phyloP scores from a whole-genome alignment of 1,140 invertebrate species.

The Cherax quadricarinatus region DNA sequence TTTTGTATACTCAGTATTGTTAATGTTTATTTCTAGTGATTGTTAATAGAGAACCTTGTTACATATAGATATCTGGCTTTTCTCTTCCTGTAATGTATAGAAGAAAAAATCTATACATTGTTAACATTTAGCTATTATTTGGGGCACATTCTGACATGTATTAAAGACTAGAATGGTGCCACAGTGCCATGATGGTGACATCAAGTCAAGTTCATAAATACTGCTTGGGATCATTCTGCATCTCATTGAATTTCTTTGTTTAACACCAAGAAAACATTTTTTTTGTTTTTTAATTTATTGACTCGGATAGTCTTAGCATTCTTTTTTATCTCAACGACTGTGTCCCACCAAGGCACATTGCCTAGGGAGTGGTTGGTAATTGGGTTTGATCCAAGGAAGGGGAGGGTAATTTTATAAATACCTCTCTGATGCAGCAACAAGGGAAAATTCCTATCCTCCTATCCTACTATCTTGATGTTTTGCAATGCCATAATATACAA shows the following conservation, averaged over 20 bases:
- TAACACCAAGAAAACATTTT: not conserved
- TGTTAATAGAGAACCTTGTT: not conserved
- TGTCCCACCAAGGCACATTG: too few relatives aligned
- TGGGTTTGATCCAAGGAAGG: too few relatives aligned
- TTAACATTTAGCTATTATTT: not conserved
- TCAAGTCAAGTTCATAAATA: not conserved
- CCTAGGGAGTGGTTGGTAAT: too few relatives aligned
- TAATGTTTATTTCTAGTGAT: constrained; percentile 12
- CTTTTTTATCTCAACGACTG: too few relatives aligned
- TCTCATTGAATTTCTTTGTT: not conserved
- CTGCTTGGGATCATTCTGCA: not conserved
- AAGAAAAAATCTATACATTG: too few relatives aligned
- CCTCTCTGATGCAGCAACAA: too few relatives aligned
- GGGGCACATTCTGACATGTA: not conserved
- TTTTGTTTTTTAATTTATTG: not conserved
- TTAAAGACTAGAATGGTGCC: not conserved
- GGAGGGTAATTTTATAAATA: too few relatives aligned
- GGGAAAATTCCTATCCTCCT: too few relatives aligned
- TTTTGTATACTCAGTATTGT: not conserved
- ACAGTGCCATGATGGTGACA: not conserved
- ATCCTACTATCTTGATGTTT: too few relatives aligned
- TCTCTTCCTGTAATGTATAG: not conserved
- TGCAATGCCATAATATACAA: too few relatives aligned
- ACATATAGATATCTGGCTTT: not conserved
- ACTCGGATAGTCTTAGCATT: too few relatives aligned